Evolutionary conservation across 2,888 invertebrate species (phyloP).

Genomic region (Mesorhabditis spiculigera): DNA sequence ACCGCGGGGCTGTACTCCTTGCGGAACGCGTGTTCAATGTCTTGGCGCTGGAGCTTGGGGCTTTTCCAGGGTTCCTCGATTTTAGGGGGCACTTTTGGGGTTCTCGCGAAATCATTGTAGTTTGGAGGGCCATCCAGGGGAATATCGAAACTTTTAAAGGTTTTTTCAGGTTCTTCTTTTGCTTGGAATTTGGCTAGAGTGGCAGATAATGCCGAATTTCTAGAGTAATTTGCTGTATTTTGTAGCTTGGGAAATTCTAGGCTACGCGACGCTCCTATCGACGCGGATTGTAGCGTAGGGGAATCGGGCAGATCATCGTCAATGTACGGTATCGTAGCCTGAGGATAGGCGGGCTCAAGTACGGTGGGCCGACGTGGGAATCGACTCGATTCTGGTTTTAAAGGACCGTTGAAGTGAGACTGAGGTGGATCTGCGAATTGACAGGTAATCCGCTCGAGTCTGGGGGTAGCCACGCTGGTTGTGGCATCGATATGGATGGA

Average conservation of each 20-base stretch:
- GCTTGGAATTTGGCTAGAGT: conserved; percentile 6
- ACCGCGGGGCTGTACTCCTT: no score
- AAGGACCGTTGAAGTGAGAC: neutral
- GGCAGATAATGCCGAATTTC: neutral
- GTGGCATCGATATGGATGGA: conserved; percentile 16
- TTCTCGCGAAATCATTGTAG: neutral
- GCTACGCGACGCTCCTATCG: no score
- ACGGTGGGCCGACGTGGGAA: no score
- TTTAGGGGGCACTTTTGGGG: neutral
- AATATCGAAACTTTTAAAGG: neutral
- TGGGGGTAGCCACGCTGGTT: neutral
- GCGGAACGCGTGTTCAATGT: neutral
- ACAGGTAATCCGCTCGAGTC: conserved; percentile 13
- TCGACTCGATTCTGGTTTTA: no score
- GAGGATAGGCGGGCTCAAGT: no score
- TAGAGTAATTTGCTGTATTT: no score
- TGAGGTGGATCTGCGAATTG: conserved; percentile 11
- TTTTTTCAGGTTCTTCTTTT: neutral
- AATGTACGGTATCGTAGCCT: no score
- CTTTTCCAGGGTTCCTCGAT: neutral
- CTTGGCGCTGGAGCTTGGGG: neutral
- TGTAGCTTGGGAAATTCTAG: no score
- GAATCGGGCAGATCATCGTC: no score
- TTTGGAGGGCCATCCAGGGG: conserved; percentile 5
- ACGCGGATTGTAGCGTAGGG: no score